Percentiles rank a stretch among this genome's conserved stretches.
Evolutionary conservation across 2,113 vertebrate species (phyloP).

Genomic region (Zosterops hypoxanthus): DNA sequence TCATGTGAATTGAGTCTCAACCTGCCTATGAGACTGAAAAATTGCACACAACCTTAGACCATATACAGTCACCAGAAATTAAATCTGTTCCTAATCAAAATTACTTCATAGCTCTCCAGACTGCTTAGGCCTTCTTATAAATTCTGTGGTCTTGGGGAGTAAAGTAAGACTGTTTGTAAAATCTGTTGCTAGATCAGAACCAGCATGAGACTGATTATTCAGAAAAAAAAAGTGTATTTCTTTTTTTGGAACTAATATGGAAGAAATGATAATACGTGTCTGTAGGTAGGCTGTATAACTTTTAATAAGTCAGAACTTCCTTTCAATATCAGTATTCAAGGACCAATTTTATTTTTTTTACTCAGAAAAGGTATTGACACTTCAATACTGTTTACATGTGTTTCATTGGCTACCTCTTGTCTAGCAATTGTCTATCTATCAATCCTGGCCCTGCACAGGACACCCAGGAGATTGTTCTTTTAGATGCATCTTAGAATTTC

Average conservation of each 20-base stretch:
- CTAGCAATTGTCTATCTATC: no score
- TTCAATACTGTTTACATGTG: fast-evolving
- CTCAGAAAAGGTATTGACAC: not conserved
- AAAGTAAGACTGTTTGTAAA: not conserved
- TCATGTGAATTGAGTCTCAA: not conserved
- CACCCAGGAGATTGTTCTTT: not conserved
- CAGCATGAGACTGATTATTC: not conserved
- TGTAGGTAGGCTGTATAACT: not conserved
- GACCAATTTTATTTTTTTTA: not conserved
- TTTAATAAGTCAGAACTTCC: not conserved
- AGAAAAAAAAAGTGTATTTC: not conserved
- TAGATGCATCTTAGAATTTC: not conserved
- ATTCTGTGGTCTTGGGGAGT: not conserved
- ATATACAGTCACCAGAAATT: not conserved
- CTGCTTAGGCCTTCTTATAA: not conserved
- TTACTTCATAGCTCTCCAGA: not conserved
- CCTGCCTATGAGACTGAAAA: not conserved
- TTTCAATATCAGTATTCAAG: not conserved
- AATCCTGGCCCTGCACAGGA: no score
- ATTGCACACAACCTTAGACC: not conserved
- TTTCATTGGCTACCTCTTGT: not conserved
- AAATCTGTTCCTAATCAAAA: not conserved
- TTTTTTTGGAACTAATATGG: not conserved
- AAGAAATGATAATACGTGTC: not conserved
- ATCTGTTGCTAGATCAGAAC: not conserved